Evolutionary conservation across 2,888 invertebrate genomes (phyloP).

Genomic region (Lasioglossum villosulum): DNA sequence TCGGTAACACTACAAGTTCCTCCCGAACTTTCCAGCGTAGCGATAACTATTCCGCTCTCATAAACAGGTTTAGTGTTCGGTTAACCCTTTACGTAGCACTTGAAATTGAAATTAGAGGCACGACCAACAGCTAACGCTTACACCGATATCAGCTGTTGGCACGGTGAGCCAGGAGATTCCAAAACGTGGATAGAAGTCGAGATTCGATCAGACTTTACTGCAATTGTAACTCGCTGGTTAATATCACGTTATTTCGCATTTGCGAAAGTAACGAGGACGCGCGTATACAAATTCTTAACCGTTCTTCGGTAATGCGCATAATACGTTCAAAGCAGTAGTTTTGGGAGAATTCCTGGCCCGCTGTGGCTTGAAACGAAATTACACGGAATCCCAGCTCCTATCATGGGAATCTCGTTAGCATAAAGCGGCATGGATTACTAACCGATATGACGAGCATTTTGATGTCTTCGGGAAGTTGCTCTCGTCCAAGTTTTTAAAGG

Average conservation of each 20-base stretch:
- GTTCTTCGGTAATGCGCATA: no score
- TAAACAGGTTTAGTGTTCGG: slow-evolving; percentile 19
- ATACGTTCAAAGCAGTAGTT: neutral
- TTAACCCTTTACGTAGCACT: slow-evolving; percentile 30
- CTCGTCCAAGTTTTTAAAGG: slow-evolving; percentile 6
- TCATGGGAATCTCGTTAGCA: neutral
- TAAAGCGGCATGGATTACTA: neutral
- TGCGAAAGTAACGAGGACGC: no score
- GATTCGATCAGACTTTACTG: neutral
- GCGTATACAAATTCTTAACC: no score
- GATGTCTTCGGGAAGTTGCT: neutral
- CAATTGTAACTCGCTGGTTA: neutral
- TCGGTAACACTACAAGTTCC: slow-evolving; percentile 24
- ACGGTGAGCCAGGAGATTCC: neutral
- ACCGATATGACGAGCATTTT: slow-evolving; percentile 11
- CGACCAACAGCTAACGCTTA: neutral
- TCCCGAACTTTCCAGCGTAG: slow-evolving; percentile 24
- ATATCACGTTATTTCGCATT: no score
- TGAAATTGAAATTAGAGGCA: slow-evolving; percentile 25
- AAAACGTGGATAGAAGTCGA: neutral
- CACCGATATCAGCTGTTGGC: neutral
- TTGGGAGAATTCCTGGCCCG: neutral
- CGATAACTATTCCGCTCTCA: slow-evolving; percentile 25
- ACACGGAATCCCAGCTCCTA: neutral
- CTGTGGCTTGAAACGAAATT: neutral